A percentile compares a stretch with the other conserved stretches of the same genome.
These are phyloP conservation scores for Caenorhabditis macrosperma DNA, from an alignment of 2,888 invertebrate genomes.

Conservation along the genomic window DNA sequence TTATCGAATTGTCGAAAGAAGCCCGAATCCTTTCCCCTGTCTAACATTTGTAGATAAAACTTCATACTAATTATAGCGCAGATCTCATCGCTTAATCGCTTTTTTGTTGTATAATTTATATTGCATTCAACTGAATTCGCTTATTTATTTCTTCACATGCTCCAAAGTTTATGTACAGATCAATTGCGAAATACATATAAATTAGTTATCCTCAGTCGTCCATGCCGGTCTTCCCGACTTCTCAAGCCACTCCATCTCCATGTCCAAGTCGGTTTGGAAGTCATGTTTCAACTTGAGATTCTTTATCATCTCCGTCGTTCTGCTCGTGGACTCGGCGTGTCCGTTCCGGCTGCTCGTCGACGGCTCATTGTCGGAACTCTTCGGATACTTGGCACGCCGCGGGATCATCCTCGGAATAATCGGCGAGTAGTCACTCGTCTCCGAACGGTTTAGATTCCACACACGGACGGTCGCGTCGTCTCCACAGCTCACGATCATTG, in stretches of 20 bases:
- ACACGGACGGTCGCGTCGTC: conserved; percentile 49
- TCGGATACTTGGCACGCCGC: background rate
- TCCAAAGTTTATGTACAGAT: conserved; percentile 14
- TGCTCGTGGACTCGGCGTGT: background rate
- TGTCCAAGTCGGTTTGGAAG: conserved; percentile 26
- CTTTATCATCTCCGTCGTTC: conserved; percentile 4
- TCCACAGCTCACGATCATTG: conserved; percentile 55
- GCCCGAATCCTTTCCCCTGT: conserved; percentile 27
- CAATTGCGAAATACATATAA: background rate
- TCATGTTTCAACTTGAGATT: conserved; percentile 1
- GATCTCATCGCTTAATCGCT: conserved; percentile 15
- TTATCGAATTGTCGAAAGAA: conserved; percentile 60
- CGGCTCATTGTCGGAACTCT: background rate
- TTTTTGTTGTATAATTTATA: background rate
- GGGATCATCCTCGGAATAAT: conserved; percentile 17
- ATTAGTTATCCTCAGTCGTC: background rate
- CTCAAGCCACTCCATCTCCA: conserved; percentile 16
- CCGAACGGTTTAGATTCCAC: conserved; percentile 21
- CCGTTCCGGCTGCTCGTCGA: conserved; percentile 9
- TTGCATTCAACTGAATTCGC: background rate
- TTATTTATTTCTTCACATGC: background rate
- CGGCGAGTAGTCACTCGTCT: conserved; percentile 18
- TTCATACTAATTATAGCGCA: background rate
- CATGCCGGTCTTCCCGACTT: background rate
- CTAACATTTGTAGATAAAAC: background rate